phyloP scores from a whole-genome alignment of 2,888 invertebrate genomes.

The Tridacna gigas region DNA sequence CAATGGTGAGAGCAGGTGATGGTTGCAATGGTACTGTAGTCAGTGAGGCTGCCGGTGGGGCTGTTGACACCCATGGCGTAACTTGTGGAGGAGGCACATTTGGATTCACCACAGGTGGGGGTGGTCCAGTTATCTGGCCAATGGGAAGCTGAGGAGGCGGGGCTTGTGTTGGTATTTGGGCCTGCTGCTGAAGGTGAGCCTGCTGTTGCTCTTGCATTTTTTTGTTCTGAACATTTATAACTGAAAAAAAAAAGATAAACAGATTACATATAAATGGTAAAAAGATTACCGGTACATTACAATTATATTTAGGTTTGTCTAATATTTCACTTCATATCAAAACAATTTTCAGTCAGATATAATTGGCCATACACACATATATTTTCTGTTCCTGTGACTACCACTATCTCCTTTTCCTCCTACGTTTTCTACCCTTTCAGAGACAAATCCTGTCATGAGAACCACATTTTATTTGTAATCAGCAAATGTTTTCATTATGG shows the following conservation, averaged over 20 bases:
- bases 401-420: too few species aligned
- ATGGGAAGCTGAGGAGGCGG: constrained; percentile 73
- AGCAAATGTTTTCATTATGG: too few species aligned
- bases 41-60: constrained; percentile 5
- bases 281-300: too few species aligned
- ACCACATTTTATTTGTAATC: too few species aligned
- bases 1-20: constrained; percentile 4
- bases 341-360: too few species aligned
- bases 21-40: constrained; percentile 18
- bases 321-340: too few species aligned
- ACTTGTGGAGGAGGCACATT: constrained; percentile 47
- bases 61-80: constrained; percentile 50
- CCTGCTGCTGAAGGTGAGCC: constrained; percentile 67
- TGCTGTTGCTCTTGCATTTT: constrained; percentile 69
- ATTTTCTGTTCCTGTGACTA: too few species aligned
- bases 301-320: too few species aligned
- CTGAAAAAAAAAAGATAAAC: constrained; percentile 56
- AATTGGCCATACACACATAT: too few species aligned
- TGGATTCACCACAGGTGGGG: constrained; percentile 9
- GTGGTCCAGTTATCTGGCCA: constrained; percentile 40
- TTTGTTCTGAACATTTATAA: constrained; percentile 79
- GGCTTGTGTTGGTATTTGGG: constrained; percentile 82
- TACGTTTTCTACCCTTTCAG: too few species aligned
- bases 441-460: too few species aligned
- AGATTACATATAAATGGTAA: neutral